Conservation (phyloP, 2,113 vertebrate genomes). For the Muntiacus reevesi region DNA sequence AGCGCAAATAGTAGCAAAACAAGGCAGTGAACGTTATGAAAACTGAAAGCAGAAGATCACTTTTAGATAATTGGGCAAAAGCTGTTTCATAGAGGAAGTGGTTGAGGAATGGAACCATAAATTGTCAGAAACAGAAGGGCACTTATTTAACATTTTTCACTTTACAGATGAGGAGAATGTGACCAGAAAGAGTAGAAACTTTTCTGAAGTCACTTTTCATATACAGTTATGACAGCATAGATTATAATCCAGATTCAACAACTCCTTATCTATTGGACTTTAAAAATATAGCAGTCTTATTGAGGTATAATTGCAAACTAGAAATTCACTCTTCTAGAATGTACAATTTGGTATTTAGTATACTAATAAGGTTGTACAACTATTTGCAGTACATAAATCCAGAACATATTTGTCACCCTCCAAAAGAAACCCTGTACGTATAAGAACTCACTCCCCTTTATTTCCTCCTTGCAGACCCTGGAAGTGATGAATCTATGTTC, state of each 20-base stretch:
- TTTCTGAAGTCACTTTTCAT: neutral
- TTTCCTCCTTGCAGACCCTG: neutral
- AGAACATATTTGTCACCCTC: neutral
- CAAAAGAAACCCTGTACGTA: neutral
- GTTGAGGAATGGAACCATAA: neutral
- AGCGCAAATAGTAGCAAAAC: neutral
- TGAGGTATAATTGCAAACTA: neutral
- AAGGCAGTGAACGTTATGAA: neutral
- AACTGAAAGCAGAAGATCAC: neutral
- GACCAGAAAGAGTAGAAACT: neutral
- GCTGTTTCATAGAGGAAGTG: neutral
- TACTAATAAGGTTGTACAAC: neutral
- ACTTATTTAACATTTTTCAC: neutral
- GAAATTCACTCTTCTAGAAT: neutral
- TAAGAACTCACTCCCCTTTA: neutral
- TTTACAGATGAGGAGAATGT: neutral
- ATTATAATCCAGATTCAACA: neutral
- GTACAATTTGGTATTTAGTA: neutral
- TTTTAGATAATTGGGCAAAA: neutral
- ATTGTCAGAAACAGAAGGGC: neutral
- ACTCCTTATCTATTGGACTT: neutral
- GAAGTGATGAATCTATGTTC: neutral
- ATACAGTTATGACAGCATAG: neutral
- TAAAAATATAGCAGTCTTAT: neutral
- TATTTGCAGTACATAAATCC: neutral